Evolutionary conservation across 2,888 invertebrate genomes (phyloP), one percentile per base, ranked within the genome.

Genomic region (Agriopis marginaria): DNA sequence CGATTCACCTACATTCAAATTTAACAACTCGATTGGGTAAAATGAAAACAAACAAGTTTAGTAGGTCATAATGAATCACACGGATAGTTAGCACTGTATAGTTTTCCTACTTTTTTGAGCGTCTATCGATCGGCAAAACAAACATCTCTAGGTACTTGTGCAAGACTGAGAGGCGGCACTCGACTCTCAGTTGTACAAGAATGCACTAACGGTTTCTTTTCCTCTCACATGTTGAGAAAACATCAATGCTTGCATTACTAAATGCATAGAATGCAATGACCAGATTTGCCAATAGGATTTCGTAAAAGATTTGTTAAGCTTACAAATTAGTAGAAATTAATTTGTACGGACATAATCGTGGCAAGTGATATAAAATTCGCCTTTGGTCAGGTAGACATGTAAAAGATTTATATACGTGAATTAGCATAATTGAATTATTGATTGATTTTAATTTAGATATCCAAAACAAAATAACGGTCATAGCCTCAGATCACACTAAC

Each of bases 181-280:
- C 42, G 73, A 62, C 73, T 73, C 67, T 75, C 70, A 55, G 60
- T 80, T 81, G 72, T 77, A 75, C 75, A 77, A 82, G 61, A 75
- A 67, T 70, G 70, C 59, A 76, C 62, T 69, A 59, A 66, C 39
- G 58, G 55, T 68, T 69, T 74, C 14, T 40, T 69, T 67, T 47
- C 55, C 61, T 59, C 63, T 64, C 40, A 40, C 54, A 54, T 11
- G n/a, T n/a, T n/a, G 12, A 54, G 54, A 40, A 68, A 68, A 23
- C 45, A 63, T 17, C 42, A 66, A 53, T 40, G 23, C 47, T 51
- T 39, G 60, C 54, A 63, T 60, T 55, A 68, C 47, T 47, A 64
- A 64, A 54, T 62, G 32, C 32, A 59, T 39, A 40, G 11, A 54
- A 40, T 54, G 40, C 54, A 54, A n/a, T 14, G 7, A 40, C 11